These are phyloP conservation scores for Acanthurus lineatus DNA, from an alignment of 2,797 vertebrate genomes.

Conservation along the genomic window DNA sequence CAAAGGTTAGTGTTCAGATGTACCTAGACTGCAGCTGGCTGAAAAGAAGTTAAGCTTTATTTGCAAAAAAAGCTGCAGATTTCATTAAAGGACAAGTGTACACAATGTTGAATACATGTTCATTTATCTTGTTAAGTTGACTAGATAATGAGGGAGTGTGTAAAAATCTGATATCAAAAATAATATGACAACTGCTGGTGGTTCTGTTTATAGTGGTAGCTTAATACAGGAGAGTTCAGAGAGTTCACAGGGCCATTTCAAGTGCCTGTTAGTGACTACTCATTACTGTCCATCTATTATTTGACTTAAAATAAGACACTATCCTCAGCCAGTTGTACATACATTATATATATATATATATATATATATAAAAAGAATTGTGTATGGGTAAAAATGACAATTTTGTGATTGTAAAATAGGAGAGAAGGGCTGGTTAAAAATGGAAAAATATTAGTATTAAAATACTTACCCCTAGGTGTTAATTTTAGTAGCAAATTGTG, in stretches of 20 bases:
- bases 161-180: constrained; percentile 1
- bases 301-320: constrained; percentile 8
- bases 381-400: neutral
- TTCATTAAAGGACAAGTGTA: neutral
- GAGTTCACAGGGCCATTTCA: neutral
- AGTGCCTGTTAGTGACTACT: neutral
- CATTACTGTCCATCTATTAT: neutral
- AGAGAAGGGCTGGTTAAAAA: neutral
- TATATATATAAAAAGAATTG: no score
- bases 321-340: neutral
- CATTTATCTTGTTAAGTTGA: neutral
- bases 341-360: no score
- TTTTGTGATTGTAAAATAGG: neutral
- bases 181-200: constrained; percentile 16
- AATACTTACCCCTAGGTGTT: constrained; percentile 23
- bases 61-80: neutral
- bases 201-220: neutral
- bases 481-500: constrained; percentile 35
- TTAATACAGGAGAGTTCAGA: neutral
- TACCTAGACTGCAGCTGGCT: neutral
- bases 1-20: neutral
- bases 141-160: neutral
- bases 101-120: neutral
- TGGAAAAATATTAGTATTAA: neutral
- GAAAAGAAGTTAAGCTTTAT: neutral